phyloP scores from a whole-genome alignment of 2,797 vertebrate species.

The Lutjanus argentimaculatus region DNA sequence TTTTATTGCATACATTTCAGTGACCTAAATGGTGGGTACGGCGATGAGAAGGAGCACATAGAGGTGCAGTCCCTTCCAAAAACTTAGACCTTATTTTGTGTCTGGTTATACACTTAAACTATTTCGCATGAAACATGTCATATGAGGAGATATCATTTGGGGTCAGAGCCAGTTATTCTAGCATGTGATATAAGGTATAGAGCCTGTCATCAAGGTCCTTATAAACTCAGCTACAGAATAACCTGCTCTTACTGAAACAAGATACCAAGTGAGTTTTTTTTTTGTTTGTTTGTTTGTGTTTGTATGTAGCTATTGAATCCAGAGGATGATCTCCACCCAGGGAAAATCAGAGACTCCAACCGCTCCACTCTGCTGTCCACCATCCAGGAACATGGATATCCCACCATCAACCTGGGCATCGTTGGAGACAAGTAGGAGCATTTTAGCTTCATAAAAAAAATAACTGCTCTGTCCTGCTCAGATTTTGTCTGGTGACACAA shows the following conservation, averaged over 20 bases:
- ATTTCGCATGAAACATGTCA: background rate
- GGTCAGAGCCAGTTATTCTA: background rate
- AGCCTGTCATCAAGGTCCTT: background rate
- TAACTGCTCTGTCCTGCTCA: background rate
- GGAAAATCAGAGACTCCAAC: slow-evolving; percentile 98
- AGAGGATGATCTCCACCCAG: slow-evolving; percentile 97
- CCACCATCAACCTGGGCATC: slow-evolving; percentile 98
- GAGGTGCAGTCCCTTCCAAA: background rate
- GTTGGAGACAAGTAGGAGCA: slow-evolving; percentile 94
- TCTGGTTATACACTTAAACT: background rate
- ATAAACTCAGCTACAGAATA: background rate
- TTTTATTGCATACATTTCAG: no score
- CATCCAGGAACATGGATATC: slow-evolving; percentile 99
- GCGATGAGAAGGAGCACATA: background rate
- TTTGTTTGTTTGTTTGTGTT: background rate
- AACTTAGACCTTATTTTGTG: background rate
- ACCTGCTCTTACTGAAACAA: background rate
- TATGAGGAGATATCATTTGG: background rate
- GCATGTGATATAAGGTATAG: background rate
- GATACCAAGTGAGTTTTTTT: background rate
- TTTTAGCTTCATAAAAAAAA: background rate
- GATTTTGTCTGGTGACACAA: background rate
- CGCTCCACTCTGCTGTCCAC: slow-evolving; percentile 98
- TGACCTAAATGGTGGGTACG: no score
- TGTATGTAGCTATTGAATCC: slow-evolving; percentile 93